Evolutionary conservation across 2,888 invertebrate genomes (phyloP).

Genomic region (Diaprepes abbreviatus): DNA sequence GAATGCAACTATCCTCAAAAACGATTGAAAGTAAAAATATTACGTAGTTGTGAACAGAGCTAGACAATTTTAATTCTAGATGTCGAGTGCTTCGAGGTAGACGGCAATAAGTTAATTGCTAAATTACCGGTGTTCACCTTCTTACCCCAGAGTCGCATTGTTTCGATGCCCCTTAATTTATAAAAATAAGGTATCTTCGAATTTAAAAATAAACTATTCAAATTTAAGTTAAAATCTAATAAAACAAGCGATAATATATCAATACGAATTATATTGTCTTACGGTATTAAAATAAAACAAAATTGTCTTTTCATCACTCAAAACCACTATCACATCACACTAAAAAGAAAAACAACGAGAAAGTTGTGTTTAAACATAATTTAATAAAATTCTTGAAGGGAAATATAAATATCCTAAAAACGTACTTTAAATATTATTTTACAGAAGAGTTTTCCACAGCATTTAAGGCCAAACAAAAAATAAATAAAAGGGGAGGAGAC

Average conservation of each 20-base stretch:
- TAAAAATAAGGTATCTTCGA: no score
- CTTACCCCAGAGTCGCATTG: no score
- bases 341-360: constrained; percentile 45
- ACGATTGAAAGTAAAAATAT: no score
- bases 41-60: no score
- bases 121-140: no score
- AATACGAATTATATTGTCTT: constrained; percentile 42
- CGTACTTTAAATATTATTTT: constrained; percentile 44
- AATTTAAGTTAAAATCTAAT: neutral
- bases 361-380: constrained; percentile 47
- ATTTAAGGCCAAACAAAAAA: constrained; percentile 35
- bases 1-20: no score
- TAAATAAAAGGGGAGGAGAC: constrained; percentile 30
- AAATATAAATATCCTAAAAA: constrained; percentile 48
- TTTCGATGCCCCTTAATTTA: no score
- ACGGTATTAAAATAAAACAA: constrained; percentile 30
- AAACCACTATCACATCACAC: constrained; percentile 34
- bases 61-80: no score
- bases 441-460: constrained; percentile 41
- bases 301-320: constrained; percentile 27
- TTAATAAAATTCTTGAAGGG: constrained; percentile 45
- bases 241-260: constrained; percentile 34
- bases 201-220: neutral
- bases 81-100: no score
- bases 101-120: no score